These are phyloP conservation scores for Atta cephalotes DNA, from an alignment of 1,140 invertebrate species.

Conservation along the genomic window DNA sequence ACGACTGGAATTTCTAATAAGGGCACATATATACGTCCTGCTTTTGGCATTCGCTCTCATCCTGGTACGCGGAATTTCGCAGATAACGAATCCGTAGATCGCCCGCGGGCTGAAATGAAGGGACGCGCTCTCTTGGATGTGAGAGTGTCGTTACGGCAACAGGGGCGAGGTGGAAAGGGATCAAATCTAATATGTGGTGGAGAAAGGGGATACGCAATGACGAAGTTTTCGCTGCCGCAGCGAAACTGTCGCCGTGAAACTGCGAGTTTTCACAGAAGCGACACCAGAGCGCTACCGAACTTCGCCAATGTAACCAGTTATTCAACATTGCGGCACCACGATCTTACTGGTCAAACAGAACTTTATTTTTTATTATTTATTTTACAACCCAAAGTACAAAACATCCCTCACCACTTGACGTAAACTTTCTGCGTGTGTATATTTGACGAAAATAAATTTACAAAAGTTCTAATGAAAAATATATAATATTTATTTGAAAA, in stretches of 20 bases:
- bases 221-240: constrained; percentile 12
- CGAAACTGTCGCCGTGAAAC: neutral
- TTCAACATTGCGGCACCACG: constrained; percentile 5
- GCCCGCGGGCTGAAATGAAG: constrained; percentile 23
- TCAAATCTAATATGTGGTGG: neutral
- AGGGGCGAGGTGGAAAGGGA: neutral
- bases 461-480: no score
- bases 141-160: neutral
- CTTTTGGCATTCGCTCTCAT: constrained; percentile 13
- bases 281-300: neutral
- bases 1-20: constrained; percentile 59
- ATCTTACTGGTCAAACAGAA: neutral
- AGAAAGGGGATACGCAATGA: neutral
- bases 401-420: no score
- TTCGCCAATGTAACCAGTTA: neutral
- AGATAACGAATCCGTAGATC: constrained; percentile 26
- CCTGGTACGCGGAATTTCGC: constrained; percentile 6
- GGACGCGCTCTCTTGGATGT: neutral
- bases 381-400: neutral
- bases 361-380: neutral
- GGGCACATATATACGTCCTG: neutral
- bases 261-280: neutral
- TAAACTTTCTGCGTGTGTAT: no score
- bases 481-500: no score
- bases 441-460: no score